These are phyloP conservation scores for Dasypolia templi DNA, from an alignment of 2,888 invertebrate genomes.

Conservation along the genomic window DNA sequence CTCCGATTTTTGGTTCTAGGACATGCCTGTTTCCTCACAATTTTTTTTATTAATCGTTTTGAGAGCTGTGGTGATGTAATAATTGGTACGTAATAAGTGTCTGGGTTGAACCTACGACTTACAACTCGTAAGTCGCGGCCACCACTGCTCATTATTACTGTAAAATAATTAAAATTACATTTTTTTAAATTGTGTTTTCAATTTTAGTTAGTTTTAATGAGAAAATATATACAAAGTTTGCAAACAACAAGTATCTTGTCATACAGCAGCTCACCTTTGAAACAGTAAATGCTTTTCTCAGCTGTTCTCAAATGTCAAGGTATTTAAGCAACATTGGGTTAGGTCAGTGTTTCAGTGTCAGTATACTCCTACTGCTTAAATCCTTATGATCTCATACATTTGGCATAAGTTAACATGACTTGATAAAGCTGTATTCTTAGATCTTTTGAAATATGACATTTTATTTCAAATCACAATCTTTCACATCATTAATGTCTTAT, in stretches of 20 bases:
- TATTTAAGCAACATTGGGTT: conserved; percentile 20
- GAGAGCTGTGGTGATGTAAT: no score
- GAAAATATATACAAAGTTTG: neutral
- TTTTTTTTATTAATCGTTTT: no score
- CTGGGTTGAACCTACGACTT: no score
- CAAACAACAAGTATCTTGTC: neutral
- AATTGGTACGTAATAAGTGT: no score
- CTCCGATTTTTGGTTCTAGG: no score
- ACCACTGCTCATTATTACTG: no score
- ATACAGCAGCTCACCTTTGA: conserved; percentile 9
- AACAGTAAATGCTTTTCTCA: conserved; percentile 30
- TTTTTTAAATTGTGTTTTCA: neutral
- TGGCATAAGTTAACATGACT: neutral
- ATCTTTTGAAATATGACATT: neutral
- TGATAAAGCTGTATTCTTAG: neutral
- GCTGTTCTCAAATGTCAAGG: conserved; percentile 48
- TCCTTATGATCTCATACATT: conserved; percentile 18
- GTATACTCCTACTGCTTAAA: conserved; percentile 13
- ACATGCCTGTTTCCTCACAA: no score
- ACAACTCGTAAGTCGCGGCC: no score
- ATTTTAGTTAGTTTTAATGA: no score
- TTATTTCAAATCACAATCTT: no score
- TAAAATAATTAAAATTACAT: no score
- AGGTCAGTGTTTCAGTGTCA: conserved; percentile 39
- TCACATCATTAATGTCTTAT: neutral